These are phyloP conservation scores for Lemur catta DNA, from an alignment of 2,797 vertebrate genomes.

Conservation along the genomic window DNA sequence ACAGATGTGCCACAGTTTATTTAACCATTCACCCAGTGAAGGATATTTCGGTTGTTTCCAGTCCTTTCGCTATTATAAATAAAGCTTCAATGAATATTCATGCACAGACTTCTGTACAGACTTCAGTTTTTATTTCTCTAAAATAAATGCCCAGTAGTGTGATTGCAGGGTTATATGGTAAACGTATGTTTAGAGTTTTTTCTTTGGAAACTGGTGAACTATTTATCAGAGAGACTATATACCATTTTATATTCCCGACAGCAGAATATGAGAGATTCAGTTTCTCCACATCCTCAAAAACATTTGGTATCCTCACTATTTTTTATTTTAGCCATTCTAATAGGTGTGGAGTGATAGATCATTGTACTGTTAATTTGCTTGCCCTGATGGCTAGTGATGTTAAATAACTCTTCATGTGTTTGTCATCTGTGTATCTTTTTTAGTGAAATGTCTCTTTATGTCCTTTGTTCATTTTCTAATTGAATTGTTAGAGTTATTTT, in stretches of 20 bases:
- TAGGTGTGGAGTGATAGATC: background rate
- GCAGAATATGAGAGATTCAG: background rate
- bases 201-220: background rate
- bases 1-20: background rate
- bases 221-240: background rate
- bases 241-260: background rate
- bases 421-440: background rate
- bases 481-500: background rate
- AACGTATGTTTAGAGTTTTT: background rate
- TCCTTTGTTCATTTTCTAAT: constrained; percentile 28
- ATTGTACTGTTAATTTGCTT: background rate
- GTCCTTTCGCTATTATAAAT: background rate
- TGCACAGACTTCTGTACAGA: background rate
- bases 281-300: background rate
- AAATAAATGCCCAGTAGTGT: background rate
- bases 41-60: background rate
- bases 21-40: background rate
- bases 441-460: background rate
- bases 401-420: background rate
- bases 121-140: background rate
- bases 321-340: background rate
- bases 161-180: background rate
- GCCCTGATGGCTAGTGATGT: background rate
- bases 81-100: background rate
- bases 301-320: background rate